phyloP scores from a whole-genome alignment of 2,113 vertebrate genomes.

The Tauraco erythrolophus region DNA sequence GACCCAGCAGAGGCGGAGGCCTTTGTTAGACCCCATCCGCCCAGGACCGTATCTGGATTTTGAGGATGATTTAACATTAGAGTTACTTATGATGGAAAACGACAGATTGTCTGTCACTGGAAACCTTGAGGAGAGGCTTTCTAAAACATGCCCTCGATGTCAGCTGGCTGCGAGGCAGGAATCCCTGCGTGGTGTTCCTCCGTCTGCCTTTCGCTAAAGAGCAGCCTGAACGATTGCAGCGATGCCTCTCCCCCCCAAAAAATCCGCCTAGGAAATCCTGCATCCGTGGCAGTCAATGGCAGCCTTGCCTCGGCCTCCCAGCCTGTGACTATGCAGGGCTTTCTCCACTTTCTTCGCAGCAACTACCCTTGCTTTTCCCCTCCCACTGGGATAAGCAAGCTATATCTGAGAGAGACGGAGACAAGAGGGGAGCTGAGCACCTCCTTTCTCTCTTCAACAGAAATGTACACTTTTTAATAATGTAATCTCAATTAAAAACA shows the following conservation, averaged over 20 bases:
- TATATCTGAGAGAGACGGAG: neutral
- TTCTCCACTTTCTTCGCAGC: neutral
- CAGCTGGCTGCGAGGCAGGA: neutral
- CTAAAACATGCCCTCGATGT: neutral
- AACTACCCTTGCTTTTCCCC: neutral
- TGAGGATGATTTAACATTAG: neutral
- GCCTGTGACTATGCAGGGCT: neutral
- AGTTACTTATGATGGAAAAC: neutral
- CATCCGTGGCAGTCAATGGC: neutral
- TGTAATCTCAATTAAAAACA: slow-evolving; percentile 65
- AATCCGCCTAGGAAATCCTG: neutral
- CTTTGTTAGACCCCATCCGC: rapidly evolving
- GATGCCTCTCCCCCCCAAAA: neutral
- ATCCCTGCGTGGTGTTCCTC: neutral
- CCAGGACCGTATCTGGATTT: neutral
- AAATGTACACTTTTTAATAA: slow-evolving; percentile 60
- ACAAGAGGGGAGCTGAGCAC: neutral
- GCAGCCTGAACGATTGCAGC: rapidly evolving
- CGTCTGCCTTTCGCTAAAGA: neutral
- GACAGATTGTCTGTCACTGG: neutral
- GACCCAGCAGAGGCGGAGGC: neutral
- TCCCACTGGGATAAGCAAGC: neutral
- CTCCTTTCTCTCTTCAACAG: slow-evolving; percentile 35
- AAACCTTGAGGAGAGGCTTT: neutral
- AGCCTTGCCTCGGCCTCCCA: neutral